These are phyloP conservation scores for Apaloderma vittatum DNA, from an alignment of 2,113 vertebrate species.

Conservation along the genomic window DNA sequence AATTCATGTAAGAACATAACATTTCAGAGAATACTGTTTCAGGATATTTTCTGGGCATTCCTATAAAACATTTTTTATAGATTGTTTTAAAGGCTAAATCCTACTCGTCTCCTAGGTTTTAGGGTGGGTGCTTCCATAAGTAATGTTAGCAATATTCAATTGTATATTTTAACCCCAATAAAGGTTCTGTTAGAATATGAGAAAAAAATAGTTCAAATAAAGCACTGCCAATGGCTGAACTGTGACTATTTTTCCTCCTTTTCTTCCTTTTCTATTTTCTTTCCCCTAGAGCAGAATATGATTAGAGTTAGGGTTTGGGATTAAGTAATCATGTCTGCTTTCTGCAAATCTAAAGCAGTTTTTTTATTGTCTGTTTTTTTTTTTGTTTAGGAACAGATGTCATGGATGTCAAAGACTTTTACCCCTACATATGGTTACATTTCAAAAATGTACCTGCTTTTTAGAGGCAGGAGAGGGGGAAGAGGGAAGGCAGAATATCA, in stretches of 20 bases:
- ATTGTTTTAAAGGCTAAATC: not conserved
- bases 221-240: not conserved
- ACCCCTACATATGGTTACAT: not conserved
- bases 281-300: not conserved
- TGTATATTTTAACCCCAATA: not conserved
- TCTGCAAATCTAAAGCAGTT: conserved; percentile 29
- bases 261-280: not conserved
- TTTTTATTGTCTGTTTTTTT: not conserved
- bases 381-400: not conserved
- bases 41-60: not conserved
- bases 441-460: conserved; percentile 51
- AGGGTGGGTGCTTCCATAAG: not conserved
- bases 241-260: not conserved
- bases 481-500: not conserved
- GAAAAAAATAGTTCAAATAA: not conserved
- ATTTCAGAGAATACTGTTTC: not conserved
- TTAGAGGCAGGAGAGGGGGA: not conserved
- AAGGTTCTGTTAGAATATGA: not conserved
- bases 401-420: conserved; percentile 32
- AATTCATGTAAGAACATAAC: not conserved
- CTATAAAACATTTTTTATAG: not conserved
- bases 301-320: not conserved
- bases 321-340: conserved; percentile 11
- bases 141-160: not conserved
- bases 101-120: not conserved